A percentile compares a stretch with the other conserved stretches of the same genome.
Evolutionary conservation across 92 coral and sea anemone species (phyloP).

Genomic region (Epizoanthus ramosus): DNA sequence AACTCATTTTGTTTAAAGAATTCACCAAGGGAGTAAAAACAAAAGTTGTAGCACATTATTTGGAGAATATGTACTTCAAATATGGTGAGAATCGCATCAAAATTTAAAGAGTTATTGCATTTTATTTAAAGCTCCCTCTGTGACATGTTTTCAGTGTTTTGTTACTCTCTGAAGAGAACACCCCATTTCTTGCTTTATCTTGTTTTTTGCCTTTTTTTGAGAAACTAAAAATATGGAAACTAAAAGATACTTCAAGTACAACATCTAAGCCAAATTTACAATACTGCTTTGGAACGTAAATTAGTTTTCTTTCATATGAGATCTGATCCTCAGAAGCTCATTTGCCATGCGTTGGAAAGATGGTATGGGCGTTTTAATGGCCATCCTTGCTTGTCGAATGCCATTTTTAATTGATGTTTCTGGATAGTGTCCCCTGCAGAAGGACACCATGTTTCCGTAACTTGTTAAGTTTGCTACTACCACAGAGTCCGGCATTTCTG

Average conservation of each 20-base stretch:
- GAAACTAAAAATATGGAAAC: background rate
- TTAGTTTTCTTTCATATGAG: no score
- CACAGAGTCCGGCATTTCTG: no score
- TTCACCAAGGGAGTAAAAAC: constrained; percentile 7
- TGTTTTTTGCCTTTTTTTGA: background rate
- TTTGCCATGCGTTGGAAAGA: no score
- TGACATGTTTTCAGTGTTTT: background rate
- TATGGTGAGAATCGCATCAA: background rate
- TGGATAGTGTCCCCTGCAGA: no score
- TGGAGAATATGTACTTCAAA: background rate
- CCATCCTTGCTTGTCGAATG: no score
- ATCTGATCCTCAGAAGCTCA: no score
- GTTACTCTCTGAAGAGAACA: background rate
- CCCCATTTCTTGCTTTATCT: background rate
- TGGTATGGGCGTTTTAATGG: no score
- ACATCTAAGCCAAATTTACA: background rate
- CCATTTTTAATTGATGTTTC: no score
- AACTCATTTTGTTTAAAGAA: constrained; percentile 3
- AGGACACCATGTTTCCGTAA: no score
- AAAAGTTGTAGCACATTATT: background rate
- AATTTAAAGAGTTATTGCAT: background rate
- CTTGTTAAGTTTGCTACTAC: no score
- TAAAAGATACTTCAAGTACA: constrained; percentile 3
- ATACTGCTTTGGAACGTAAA: no score
- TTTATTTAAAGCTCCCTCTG: background rate